These are phyloP conservation scores for Mus musculus DNA, from an alignment of 2,113 vertebrate genomes.

Conservation along the genomic window GRCm39 chr1:190191501-190192000, in stretches of 20 bases:
- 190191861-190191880: background rate
- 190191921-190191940: background rate
- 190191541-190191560: background rate
- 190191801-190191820: background rate
- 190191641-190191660: too few relatives aligned
- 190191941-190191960: background rate
- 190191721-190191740: background rate
- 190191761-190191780: background rate
- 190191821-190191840: background rate
- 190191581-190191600: accelerated
- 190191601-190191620: accelerated
- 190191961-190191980: background rate
- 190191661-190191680: background rate
- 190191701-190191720: background rate
- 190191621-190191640: background rate
- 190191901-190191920: background rate
- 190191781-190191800: background rate
- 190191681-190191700: background rate
- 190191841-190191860: background rate
- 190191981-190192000: background rate
- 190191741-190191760: background rate
- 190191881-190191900: background rate
- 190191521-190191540: background rate
- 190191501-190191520: background rate
- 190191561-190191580: background rate